Evolutionary conservation across 1,140 invertebrate species (phyloP).

Genomic region (Thaumatotibia leucotreta): DNA sequence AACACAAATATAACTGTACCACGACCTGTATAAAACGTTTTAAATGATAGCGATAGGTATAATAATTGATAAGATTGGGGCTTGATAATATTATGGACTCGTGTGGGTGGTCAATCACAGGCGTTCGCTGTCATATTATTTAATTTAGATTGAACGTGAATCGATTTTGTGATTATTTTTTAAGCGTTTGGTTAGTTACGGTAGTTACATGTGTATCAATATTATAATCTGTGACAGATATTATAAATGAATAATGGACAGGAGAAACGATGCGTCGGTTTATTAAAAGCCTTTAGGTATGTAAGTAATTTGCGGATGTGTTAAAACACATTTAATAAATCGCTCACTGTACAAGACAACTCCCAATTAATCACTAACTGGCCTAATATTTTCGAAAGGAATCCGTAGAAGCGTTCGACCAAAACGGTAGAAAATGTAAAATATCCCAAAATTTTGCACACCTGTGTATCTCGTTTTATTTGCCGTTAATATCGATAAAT

Average conservation of each 20-base stretch:
- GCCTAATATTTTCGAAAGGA: too few relatives aligned
- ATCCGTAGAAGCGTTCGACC: too few relatives aligned
- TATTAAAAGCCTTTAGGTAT: too few relatives aligned
- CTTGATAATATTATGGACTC: background rate
- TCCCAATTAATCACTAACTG: too few relatives aligned
- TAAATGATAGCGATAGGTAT: background rate
- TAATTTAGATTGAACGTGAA: background rate
- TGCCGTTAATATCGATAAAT: too few relatives aligned
- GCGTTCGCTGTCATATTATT: slow-evolving; percentile 1
- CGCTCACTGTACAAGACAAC: too few relatives aligned
- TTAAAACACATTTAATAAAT: too few relatives aligned
- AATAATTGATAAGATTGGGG: background rate
- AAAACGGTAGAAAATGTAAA: too few relatives aligned
- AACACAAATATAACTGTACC: background rate
- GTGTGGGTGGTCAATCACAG: slow-evolving; percentile 8
- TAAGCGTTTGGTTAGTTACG: background rate
- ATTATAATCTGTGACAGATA: background rate
- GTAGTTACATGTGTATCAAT: background rate
- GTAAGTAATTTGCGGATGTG: too few relatives aligned
- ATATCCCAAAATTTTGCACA: too few relatives aligned
- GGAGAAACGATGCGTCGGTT: too few relatives aligned
- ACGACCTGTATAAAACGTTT: background rate
- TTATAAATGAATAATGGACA: background rate
- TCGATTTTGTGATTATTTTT: background rate
- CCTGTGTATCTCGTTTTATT: too few relatives aligned